Conservation (phyloP, 2,888 invertebrate genomes). For the Cyclophora punctaria region DNA sequence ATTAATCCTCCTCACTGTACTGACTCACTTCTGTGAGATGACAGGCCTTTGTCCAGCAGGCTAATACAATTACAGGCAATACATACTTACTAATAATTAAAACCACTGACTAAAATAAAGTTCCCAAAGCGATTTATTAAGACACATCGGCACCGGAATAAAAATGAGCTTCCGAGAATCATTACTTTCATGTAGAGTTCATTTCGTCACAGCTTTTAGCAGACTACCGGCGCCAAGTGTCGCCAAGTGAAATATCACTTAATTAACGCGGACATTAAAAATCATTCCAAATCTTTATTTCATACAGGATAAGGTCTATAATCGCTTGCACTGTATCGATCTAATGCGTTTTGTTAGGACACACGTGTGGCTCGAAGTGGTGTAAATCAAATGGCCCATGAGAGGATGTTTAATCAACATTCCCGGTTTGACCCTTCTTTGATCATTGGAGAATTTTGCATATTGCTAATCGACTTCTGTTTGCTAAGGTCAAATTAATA, state of each 20-base stretch:
- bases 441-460: slow-evolving; percentile 33
- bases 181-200: slow-evolving; percentile 33
- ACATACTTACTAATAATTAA: too few species aligned
- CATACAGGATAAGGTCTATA: slow-evolving; percentile 21
- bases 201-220: slow-evolving; percentile 59
- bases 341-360: slow-evolving; percentile 24
- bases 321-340: slow-evolving; percentile 15
- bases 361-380: slow-evolving; percentile 25
- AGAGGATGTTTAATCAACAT: slow-evolving; percentile 57
- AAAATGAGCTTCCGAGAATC: slow-evolving; percentile 48
- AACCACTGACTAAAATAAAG: not conserved
- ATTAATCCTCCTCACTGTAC: too few species aligned
- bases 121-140: slow-evolving; percentile 5
- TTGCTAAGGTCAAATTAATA: slow-evolving; percentile 9
- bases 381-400: slow-evolving; percentile 51
- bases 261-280: slow-evolving; percentile 52
- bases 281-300: slow-evolving; percentile 20
- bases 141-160: slow-evolving; percentile 2
- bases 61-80: too few species aligned
- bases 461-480: slow-evolving; percentile 25
- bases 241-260: slow-evolving; percentile 59
- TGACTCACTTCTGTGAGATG: too few species aligned
- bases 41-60: too few species aligned
- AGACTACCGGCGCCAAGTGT: slow-evolving; percentile 51
- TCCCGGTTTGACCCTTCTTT: slow-evolving; percentile 41